Percentiles rank a stretch among this genome's conserved stretches.
These are phyloP conservation scores for Sebastes diaconus DNA, from an alignment of 2,797 vertebrate genomes.

Conservation along the genomic window DNA sequence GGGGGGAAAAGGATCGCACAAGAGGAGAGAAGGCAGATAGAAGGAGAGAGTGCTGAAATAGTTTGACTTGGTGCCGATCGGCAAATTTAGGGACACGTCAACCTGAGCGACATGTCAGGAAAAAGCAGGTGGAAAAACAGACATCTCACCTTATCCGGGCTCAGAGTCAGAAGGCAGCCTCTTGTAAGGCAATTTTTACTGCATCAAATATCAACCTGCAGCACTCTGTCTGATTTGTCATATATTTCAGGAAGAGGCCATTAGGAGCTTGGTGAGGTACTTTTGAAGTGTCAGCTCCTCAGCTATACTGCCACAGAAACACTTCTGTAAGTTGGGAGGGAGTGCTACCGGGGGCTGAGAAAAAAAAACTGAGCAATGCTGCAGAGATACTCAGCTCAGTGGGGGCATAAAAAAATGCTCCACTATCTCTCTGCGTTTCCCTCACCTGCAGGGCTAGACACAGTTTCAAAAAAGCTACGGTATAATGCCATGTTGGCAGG, in stretches of 20 bases:
- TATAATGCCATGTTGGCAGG: not conserved
- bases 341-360: conserved; percentile 5
- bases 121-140: conserved; percentile 13
- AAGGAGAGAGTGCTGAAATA: not conserved
- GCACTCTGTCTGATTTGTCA: conserved; percentile 55
- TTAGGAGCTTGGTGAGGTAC: conserved; percentile 49
- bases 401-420: conserved; percentile 35
- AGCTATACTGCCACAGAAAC: conserved; percentile 49
- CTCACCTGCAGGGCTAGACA: conserved; percentile 41
- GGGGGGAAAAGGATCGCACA: conserved; percentile 4
- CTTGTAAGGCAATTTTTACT: conserved; percentile 34
- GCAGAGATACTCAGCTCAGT: conserved; percentile 42
- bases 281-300: conserved; percentile 66
- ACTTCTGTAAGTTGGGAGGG: conserved; percentile 45
- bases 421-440: conserved; percentile 10
- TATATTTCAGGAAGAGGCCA: conserved; percentile 31
- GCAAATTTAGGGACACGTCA: conserved; percentile 22
- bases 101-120: not conserved
- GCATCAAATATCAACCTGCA: conserved; percentile 44
- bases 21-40: not conserved
- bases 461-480: conserved; percentile 9
- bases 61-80: conserved; percentile 5
- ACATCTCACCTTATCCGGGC: not conserved
- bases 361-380: conserved; percentile 35
- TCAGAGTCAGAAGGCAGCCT: not conserved